A percentile compares a stretch with the other conserved stretches of the same genome.
Conservation (phyloP, 1,140 invertebrate genomes). For the Drosophila lacertosa region DNA sequence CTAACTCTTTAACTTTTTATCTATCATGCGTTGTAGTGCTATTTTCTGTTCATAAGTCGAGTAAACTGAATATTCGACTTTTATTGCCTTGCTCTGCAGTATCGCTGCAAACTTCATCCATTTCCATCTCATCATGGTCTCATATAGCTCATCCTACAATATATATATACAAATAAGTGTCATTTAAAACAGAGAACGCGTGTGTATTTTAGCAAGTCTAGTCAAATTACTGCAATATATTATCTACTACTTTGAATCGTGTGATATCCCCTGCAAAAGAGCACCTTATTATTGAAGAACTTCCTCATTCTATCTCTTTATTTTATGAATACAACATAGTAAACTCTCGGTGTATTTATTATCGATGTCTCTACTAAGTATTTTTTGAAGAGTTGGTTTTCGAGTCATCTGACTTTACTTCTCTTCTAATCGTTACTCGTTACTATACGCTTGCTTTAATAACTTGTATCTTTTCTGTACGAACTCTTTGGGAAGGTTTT, state of each 20-base stretch:
- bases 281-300: slow-evolving; percentile 60
- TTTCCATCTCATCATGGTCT: slow-evolving; percentile 29
- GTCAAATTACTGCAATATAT: slow-evolving; percentile 45
- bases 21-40: slow-evolving; percentile 71
- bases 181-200: slow-evolving; percentile 54
- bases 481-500: slow-evolving; percentile 19
- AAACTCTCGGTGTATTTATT: slow-evolving; percentile 41
- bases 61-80: slow-evolving; percentile 19
- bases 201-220: slow-evolving; percentile 58
- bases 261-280: slow-evolving; percentile 34
- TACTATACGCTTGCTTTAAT: not conserved
- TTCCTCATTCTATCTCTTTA: slow-evolving; percentile 9
- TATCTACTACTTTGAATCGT: slow-evolving; percentile 45
- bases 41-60: slow-evolving; percentile 58
- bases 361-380: slow-evolving; percentile 28
- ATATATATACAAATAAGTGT: slow-evolving; percentile 37
- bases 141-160: slow-evolving; percentile 35
- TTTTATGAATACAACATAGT: slow-evolving; percentile 2
- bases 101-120: slow-evolving; percentile 33
- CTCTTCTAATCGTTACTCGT: slow-evolving; percentile 13
- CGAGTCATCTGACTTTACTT: slow-evolving; percentile 12
- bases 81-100: slow-evolving; percentile 67
- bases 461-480: not conserved
- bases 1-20: slow-evolving; percentile 30
- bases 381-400: slow-evolving; percentile 33